Percentiles rank a stretch among this genome's conserved stretches.
These are phyloP conservation scores for Characodon lateralis DNA, from an alignment of 2,797 vertebrate species.

Conservation along the genomic window DNA sequence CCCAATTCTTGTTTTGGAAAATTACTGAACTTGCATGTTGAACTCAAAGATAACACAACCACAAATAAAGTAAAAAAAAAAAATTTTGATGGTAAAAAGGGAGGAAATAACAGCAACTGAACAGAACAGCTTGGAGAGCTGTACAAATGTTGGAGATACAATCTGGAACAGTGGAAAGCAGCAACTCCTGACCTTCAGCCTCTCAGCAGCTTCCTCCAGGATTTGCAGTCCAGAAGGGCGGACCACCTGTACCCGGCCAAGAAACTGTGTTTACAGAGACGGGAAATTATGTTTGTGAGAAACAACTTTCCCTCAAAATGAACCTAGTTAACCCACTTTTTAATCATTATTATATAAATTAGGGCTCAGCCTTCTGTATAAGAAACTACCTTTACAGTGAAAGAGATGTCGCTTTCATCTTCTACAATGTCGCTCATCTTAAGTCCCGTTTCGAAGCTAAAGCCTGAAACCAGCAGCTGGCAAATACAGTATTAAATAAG, in stretches of 20 bases:
- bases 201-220: constrained; percentile 68
- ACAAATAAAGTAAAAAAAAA: neutral
- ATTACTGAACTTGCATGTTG: no score
- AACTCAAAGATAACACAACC: no score
- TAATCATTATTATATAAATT: neutral
- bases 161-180: neutral
- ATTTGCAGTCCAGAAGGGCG: constrained; percentile 65
- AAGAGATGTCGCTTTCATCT: constrained; percentile 77
- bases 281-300: neutral
- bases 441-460: neutral
- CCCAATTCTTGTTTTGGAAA: no score
- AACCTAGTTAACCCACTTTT: neutral
- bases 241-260: constrained; percentile 76
- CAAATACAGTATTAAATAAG: neutral
- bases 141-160: neutral
- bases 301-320: neutral
- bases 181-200: constrained; percentile 64
- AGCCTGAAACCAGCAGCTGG: neutral
- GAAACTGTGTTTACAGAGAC: constrained; percentile 63
- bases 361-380: neutral
- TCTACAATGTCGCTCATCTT: constrained; percentile 73
- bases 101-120: neutral
- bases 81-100: neutral
- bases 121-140: neutral
- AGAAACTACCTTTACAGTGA: constrained; percentile 73